Conservation (phyloP, 2,113 vertebrate genomes). For the Fulmarus glacialis region DNA sequence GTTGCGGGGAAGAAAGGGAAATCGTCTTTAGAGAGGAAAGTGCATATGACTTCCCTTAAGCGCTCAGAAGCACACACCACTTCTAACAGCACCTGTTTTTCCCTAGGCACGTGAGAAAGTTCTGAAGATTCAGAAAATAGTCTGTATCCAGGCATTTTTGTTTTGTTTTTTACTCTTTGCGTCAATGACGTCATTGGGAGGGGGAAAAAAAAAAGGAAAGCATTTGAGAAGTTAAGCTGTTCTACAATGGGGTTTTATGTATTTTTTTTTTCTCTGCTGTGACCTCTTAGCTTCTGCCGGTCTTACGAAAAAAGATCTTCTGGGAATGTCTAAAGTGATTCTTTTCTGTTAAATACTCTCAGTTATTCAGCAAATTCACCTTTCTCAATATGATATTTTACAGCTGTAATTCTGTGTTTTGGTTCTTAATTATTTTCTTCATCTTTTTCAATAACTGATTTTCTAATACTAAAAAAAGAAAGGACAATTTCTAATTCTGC, state of each 20-base stretch:
- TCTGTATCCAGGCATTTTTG: neutral
- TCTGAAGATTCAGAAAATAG: neutral
- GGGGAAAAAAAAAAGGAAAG: rapidly evolving
- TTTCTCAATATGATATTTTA: neutral
- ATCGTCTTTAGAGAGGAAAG: neutral
- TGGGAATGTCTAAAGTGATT: neutral
- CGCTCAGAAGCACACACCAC: neutral
- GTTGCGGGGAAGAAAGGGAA: neutral
- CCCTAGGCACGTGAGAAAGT: slow-evolving; percentile 7
- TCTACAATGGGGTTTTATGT: neutral
- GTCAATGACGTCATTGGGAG: neutral
- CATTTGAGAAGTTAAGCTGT: neutral
- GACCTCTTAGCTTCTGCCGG: neutral
- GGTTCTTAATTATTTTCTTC: neutral
- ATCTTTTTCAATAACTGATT: neutral
- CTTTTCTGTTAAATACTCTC: neutral
- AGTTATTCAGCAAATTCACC: neutral
- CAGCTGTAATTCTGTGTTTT: neutral
- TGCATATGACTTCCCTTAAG: neutral
- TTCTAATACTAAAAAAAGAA: neutral
- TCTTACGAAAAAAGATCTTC: neutral
- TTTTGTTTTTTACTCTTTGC: neutral
- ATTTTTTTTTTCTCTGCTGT: neutral
- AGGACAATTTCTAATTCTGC: neutral
- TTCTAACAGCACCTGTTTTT: slow-evolving; percentile 43